Evolutionary conservation across 2,113 vertebrate species (phyloP).

Genomic region (Zootoca vivipara): DNA sequence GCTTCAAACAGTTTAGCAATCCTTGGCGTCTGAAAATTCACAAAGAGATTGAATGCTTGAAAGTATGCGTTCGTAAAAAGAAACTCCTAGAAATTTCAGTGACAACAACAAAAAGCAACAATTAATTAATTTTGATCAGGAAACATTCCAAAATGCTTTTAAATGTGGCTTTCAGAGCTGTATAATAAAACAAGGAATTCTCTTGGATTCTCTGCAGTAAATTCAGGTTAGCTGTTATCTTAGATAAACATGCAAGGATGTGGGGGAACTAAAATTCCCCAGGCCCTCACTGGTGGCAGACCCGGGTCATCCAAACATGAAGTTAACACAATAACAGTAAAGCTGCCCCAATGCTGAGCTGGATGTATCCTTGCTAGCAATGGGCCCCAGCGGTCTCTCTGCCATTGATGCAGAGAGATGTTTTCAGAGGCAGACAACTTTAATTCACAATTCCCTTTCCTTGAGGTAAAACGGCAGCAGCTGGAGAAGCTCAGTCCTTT

Average conservation of each 20-base stretch:
- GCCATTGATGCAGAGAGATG: conserved; percentile 1
- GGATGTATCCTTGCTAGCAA: not conserved
- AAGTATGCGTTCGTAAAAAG: not conserved
- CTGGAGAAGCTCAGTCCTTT: conserved; percentile 37
- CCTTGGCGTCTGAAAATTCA: not conserved
- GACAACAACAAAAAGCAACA: not conserved
- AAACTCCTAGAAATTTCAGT: not conserved
- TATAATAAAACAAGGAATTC: conserved; percentile 1
- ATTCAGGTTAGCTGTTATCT: conserved; percentile 12
- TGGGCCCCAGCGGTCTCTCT: not conserved
- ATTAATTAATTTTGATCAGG: not conserved
- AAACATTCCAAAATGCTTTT: conserved; percentile 21
- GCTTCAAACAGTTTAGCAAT: not conserved
- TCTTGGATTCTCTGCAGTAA: conserved; percentile 36
- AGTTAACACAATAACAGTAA: not conserved
- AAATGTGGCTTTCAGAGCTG: not conserved
- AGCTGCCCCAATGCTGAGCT: not conserved
- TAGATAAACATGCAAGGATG: conserved; percentile 20
- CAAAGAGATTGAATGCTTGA: not conserved
- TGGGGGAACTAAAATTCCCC: not conserved
- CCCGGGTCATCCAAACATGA: not conserved
- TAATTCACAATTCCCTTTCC: conserved; percentile 40
- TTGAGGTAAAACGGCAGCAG: conserved; percentile 42
- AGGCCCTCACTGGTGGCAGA: not conserved
- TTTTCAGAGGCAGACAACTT: conserved; percentile 40